Percentiles rank a stretch among this genome's conserved stretches.
Evolutionary conservation across 2,797 vertebrate species (phyloP).

Genomic region (Craterocephalus amniculus): DNA sequence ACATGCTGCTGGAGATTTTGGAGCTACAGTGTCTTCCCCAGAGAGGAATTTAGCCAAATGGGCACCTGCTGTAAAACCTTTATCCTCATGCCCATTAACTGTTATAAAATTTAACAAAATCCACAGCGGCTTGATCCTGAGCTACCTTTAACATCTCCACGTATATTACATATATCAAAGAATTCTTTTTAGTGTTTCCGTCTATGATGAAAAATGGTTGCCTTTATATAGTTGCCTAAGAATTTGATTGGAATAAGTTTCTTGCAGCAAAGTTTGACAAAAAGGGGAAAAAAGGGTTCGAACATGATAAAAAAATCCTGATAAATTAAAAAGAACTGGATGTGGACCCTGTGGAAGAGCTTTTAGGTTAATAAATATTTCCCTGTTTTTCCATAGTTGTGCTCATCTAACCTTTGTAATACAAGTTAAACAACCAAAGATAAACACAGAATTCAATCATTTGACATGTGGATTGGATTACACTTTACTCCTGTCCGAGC

Average conservation of each 20-base stretch:
- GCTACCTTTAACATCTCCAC: slow-evolving; percentile 1
- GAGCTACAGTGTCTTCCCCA: slow-evolving; percentile 41
- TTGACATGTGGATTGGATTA: not conserved
- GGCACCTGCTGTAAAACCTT: slow-evolving; percentile 31
- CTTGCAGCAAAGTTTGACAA: not conserved
- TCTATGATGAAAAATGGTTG: slow-evolving; percentile 19
- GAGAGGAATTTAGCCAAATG: slow-evolving; percentile 30
- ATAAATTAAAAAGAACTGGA: not conserved
- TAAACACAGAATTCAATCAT: not conserved
- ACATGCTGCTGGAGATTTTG: slow-evolving; percentile 31
- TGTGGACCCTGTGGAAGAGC: not conserved
- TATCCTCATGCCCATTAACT: slow-evolving; percentile 18
- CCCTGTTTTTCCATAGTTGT: too few relatives aligned
- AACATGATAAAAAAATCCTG: not conserved
- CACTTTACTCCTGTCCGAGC: not conserved
- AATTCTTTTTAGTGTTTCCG: not conserved
- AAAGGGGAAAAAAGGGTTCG: not conserved
- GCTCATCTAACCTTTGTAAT: not conserved
- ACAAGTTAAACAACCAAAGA: not conserved
- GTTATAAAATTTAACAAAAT: slow-evolving; percentile 30
- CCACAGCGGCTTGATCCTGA: not conserved
- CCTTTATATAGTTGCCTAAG: too few relatives aligned
- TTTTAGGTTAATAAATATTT: not conserved
- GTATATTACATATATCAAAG: slow-evolving; percentile 17
- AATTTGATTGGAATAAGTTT: not conserved